These are phyloP conservation scores for Silurus meridionalis DNA, from an alignment of 2,113 vertebrate species.

Conservation along the genomic window DNA sequence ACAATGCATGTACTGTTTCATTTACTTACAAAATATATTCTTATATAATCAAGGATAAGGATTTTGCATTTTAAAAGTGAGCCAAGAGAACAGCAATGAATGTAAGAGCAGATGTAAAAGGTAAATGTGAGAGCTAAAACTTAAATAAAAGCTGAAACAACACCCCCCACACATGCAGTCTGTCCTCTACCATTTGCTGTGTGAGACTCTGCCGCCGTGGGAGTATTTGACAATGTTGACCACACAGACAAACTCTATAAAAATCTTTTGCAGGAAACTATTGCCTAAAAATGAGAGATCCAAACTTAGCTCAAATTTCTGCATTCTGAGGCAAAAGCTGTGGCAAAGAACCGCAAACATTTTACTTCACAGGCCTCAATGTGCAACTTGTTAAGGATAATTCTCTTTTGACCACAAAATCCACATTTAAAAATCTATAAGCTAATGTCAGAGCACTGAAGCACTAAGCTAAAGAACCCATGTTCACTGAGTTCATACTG, in stretches of 20 bases:
- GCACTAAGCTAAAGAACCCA: too few species aligned
- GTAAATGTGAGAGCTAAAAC: neutral
- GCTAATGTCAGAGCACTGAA: neutral
- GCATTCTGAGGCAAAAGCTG: neutral
- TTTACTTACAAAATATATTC: neutral
- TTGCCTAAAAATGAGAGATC: neutral
- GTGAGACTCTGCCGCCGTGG: neutral
- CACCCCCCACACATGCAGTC: neutral
- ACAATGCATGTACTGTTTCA: neutral
- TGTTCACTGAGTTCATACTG: too few species aligned
- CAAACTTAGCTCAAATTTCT: neutral
- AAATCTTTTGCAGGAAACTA: slow-evolving; percentile 13
- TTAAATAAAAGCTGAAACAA: neutral
- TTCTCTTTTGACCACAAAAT: neutral
- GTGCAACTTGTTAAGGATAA: neutral
- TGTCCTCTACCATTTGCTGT: neutral
- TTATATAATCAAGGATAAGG: neutral
- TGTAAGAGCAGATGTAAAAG: neutral
- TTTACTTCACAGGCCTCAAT: neutral
- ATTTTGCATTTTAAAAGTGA: neutral
- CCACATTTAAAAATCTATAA: too few species aligned
- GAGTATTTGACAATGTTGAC: neutral
- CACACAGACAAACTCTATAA: neutral
- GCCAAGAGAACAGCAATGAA: neutral
- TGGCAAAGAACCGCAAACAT: neutral